These are phyloP conservation scores for Cybosia mesomella DNA, from an alignment of 2,888 invertebrate genomes.

Conservation along the genomic window DNA sequence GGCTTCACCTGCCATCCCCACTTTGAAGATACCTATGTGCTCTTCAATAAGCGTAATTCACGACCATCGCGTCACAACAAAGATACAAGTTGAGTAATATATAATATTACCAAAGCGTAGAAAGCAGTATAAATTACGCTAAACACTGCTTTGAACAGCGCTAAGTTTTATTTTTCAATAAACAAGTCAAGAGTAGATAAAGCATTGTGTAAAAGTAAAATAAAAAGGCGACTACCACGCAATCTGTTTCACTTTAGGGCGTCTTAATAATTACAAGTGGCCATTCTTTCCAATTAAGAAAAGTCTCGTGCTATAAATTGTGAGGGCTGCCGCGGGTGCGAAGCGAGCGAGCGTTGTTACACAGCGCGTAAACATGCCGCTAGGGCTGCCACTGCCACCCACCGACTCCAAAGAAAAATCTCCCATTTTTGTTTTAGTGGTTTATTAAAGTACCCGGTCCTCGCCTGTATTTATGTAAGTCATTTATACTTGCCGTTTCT, in stretches of 20 bases:
- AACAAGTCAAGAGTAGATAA: conserved; percentile 56
- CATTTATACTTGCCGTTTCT: conserved; percentile 73
- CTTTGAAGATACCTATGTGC: too few species aligned
- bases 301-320: conserved; percentile 86
- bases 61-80: neutral
- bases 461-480: conserved; percentile 71
- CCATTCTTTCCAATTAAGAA: conserved; percentile 87
- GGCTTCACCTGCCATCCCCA: too few species aligned
- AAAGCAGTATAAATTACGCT: conserved; percentile 46
- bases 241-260: conserved; percentile 87
- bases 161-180: conserved; percentile 56
- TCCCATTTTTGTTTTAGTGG: conserved; percentile 70
- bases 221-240: conserved; percentile 78
- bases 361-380: conserved; percentile 78
- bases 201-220: conserved; percentile 64
- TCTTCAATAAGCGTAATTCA: neutral
- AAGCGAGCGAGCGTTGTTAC: conserved; percentile 70
- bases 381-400: conserved; percentile 75
- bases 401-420: conserved; percentile 49
- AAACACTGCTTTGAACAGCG: conserved; percentile 43
- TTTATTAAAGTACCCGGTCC: conserved; percentile 76
- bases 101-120: conserved; percentile 35
- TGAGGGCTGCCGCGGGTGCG: conserved; percentile 78
- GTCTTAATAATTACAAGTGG: conserved; percentile 87
- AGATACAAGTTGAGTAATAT: neutral